Percentiles rank a stretch among this genome's conserved stretches.
phyloP scores from a whole-genome alignment of 2,888 invertebrate genomes.

The Hemicrepidius hirtus region DNA sequence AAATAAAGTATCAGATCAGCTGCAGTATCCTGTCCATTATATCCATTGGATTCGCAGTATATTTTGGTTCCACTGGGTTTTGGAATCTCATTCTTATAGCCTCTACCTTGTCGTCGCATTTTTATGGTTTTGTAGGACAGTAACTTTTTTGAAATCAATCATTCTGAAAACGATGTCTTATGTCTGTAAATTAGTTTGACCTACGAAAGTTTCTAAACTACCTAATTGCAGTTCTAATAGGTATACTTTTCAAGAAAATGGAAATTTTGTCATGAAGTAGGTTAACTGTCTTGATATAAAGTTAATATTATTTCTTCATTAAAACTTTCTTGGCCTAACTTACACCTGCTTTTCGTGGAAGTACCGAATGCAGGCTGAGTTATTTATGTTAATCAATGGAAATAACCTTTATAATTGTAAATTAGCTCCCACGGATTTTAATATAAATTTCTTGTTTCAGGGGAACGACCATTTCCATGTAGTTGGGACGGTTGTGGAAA shows the following conservation, averaged over 20 bases:
- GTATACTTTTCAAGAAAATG: neutral
- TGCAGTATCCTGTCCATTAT: too few species aligned
- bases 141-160: too few species aligned
- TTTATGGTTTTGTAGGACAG: too few species aligned
- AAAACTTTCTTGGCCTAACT: neutral
- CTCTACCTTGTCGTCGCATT: too few species aligned
- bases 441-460: constrained; percentile 68
- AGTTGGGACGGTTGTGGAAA: constrained; percentile 79
- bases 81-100: too few species aligned
- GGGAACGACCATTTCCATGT: constrained; percentile 79
- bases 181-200: too few species aligned
- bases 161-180: too few species aligned
- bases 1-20: too few species aligned
- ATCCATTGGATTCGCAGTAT: too few species aligned
- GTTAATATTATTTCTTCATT: constrained; percentile 9
- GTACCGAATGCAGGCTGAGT: neutral
- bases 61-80: too few species aligned
- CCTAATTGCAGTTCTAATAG: too few species aligned
- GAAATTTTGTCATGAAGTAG: neutral
- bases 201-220: too few species aligned
- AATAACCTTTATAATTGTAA: constrained; percentile 3
- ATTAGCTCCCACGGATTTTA: neutral
- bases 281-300: constrained; percentile 5
- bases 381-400: constrained; percentile 10
- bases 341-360: neutral